Base-by-base conservation (phyloP, 2,797 vertebrate species). In the Antrozous pallidus region DNA sequence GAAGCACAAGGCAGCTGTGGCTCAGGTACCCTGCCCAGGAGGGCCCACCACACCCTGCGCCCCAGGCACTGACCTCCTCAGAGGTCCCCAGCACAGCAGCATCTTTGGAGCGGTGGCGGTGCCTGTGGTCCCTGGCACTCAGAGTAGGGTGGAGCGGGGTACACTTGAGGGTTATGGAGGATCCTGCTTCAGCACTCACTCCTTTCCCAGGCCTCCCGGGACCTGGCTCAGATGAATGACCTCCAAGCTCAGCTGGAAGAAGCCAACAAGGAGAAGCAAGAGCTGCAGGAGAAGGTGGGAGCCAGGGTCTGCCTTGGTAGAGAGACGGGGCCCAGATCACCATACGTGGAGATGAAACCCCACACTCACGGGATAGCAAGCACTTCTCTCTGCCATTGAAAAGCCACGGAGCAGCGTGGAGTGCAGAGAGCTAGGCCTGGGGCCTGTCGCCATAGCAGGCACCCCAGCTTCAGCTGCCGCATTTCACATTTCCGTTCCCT, bases 141-240 rank as follows among this genome's bases (percentile, higher is more conserved):
- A 0, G 5, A 31, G 31, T 16, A 33, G 18, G 20, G 26, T 49
- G 26, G n/a, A 9, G 26, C 0, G 13, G 28, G 26, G 33, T n/a
- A 31, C 63, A n/a, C 38, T 58, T 16, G 70, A 54, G 61, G 56
- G 31, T 38, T 58, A 3, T 31, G 10, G 16, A 40, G 18, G 10
- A 49, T n/a, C 80, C 26, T 22, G 31, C 75, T 17, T 61, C 73
- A 33, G 61, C 42, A 26, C 71, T 47, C 51, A 0, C 51, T 40
- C 56, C 69, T 49, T 94, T 24, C 85, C 56, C 96, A 99, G 99
- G 99, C 99, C 0, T 99, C 99, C 51, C 98, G 99, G 96, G 99
- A 99, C 97, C 96, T 99, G 98, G 99, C 99, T 2, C 99, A 99
- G 98, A 99, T 99, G 98, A 99, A 98, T 9, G 99, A 99, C 95